Percentiles rank a stretch among this genome's conserved stretches.
Evolutionary conservation across 2,888 invertebrate species (phyloP).

Genomic region (Saturnia pavonia): DNA sequence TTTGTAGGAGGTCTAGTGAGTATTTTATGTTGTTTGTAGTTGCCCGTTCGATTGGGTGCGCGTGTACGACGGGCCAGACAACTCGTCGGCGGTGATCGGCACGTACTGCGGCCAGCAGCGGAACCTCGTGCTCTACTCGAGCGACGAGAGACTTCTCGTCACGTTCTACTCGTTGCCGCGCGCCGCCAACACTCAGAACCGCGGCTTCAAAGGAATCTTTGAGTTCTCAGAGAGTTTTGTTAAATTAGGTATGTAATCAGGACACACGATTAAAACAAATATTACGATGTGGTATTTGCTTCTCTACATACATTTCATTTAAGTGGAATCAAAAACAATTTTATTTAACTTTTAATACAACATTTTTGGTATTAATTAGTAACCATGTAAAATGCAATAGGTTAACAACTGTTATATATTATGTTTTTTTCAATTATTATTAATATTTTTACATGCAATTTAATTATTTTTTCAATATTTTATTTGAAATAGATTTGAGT

Average conservation of each 20-base stretch:
- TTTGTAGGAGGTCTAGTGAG: no score
- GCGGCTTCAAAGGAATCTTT: conserved; percentile 99
- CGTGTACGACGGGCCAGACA: conserved; percentile 96
- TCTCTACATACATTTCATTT: no score
- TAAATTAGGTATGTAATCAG: conserved; percentile 91
- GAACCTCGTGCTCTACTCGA: conserved; percentile 97
- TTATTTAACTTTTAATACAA: no score
- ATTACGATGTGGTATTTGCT: no score
- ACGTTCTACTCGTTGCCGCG: conserved; percentile 95
- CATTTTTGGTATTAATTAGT: no score
- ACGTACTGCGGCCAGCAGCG: conserved; percentile 98
- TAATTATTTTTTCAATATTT: no score
- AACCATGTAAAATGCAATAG: no score
- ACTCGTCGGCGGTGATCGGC: conserved; percentile 94
- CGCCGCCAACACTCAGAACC: conserved; percentile 96
- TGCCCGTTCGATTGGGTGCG: conserved; percentile 99
- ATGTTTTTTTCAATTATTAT: no score
- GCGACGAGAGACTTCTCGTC: conserved; percentile 94
- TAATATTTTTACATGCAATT: no score
- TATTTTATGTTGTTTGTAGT: conserved; percentile 73
- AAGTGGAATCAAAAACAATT: no score
- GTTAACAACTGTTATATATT: no score
- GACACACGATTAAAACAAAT: not conserved
- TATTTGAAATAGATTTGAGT: no score
- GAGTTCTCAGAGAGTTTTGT: conserved; percentile 99